Percentiles rank a stretch among this genome's conserved stretches.
Conservation (phyloP, 2,113 vertebrate genomes). For the Lycaon pictus region DNA sequence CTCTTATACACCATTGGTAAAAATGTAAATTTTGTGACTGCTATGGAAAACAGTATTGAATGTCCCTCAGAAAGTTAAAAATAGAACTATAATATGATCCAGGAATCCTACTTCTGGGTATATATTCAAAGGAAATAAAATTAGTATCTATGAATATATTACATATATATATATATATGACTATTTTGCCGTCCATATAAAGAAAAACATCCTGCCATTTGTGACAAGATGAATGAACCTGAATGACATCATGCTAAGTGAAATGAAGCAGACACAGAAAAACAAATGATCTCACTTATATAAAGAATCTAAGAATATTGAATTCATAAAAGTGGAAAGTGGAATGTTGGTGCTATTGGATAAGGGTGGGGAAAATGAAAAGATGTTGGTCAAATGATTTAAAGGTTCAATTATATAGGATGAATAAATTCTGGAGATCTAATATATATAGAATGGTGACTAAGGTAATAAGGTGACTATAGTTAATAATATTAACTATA, state of each 20-base stretch:
- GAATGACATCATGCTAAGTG: neutral
- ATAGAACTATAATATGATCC: neutral
- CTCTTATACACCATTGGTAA: neutral
- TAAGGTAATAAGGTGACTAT: no score
- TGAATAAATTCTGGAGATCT: neutral
- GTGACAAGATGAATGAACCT: neutral
- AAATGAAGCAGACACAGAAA: neutral
- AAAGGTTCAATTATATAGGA: neutral
- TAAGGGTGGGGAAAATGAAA: neutral
- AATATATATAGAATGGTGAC: neutral
- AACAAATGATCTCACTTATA: neutral
- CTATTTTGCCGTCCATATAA: neutral
- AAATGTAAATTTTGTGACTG: neutral
- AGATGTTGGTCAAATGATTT: neutral
- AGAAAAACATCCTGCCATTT: neutral
- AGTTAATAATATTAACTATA: no score
- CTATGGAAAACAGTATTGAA: neutral
- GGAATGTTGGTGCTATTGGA: neutral
- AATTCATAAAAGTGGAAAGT: neutral
- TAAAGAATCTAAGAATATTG: neutral
- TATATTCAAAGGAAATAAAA: neutral
- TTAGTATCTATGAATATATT: neutral
- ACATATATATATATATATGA: neutral
- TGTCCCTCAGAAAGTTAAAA: neutral
- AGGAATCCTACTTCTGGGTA: neutral